Evolutionary conservation across 2,888 invertebrate genomes (phyloP).

Genomic region (Drosophila anomelani): DNA sequence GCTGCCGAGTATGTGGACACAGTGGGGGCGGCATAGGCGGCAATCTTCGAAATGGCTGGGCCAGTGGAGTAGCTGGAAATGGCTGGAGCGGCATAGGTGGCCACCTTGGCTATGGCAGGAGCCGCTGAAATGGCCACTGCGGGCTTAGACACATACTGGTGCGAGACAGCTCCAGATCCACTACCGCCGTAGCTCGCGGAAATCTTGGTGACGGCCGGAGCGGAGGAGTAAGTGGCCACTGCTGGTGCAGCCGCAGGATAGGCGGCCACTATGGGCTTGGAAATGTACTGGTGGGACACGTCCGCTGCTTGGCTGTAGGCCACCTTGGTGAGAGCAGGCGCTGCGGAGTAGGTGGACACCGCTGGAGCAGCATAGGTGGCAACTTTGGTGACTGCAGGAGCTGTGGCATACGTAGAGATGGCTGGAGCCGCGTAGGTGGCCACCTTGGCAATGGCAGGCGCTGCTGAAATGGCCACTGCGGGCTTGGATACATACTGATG

Average conservation of each 20-base stretch:
- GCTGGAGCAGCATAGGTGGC: constrained; percentile 58
- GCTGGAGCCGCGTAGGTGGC: constrained; percentile 45
- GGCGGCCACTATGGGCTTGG: constrained; percentile 64
- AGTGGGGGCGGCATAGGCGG: constrained; percentile 64
- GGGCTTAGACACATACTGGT: constrained; percentile 71
- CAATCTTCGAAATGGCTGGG: constrained; percentile 53
- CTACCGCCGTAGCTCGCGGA: constrained; percentile 32
- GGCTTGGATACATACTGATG: constrained; percentile 70
- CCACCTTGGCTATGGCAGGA: constrained; percentile 57
- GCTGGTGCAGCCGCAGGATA: constrained; percentile 45
- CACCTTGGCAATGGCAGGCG: constrained; percentile 56
- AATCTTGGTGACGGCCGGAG: constrained; percentile 52
- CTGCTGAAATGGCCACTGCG: constrained; percentile 55
- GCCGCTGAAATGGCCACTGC: constrained; percentile 45
- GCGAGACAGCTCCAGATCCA: constrained; percentile 57
- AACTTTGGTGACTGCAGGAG: constrained; percentile 54
- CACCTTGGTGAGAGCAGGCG: constrained; percentile 50
- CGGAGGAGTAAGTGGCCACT: constrained; percentile 38
- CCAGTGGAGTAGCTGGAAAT: constrained; percentile 40
- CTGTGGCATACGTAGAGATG: constrained; percentile 59
- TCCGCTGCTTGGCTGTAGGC: constrained; percentile 39
- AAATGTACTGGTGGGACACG: constrained; percentile 64
- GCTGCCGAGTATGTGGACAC: constrained; percentile 51
- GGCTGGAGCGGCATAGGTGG: constrained; percentile 62
- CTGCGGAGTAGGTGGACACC: constrained; percentile 68